Conservation (phyloP, 1,140 invertebrate genomes). For the Diorhabda sublineata region DNA sequence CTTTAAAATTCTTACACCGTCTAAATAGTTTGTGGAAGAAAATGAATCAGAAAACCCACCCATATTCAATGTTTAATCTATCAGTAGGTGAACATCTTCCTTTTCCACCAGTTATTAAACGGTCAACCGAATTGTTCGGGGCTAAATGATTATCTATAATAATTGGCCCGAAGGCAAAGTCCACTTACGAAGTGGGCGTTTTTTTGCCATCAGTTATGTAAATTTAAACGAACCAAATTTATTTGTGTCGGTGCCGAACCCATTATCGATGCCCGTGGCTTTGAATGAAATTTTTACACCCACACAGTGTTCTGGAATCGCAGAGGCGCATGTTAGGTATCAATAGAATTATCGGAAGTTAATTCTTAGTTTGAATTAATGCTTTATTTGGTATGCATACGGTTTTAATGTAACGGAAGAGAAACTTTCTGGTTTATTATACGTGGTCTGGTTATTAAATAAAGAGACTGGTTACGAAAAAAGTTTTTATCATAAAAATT, state of each 20-base stretch:
- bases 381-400: too few relatives aligned
- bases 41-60: not conserved
- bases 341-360: not conserved
- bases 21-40: not conserved
- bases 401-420: too few relatives aligned
- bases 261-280: not conserved
- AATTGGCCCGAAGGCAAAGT: not conserved
- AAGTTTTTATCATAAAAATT: too few relatives aligned
- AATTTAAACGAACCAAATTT: conserved; percentile 1
- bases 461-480: too few relatives aligned
- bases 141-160: not conserved
- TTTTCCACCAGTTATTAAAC: not conserved
- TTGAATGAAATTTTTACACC: not conserved
- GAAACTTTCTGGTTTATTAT: too few relatives aligned
- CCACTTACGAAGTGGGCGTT: not conserved
- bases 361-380: too few relatives aligned
- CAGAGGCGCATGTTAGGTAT: not conserved
- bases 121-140: not conserved
- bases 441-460: too few relatives aligned
- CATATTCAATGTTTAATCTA: not conserved
- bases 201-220: conserved; percentile 2
- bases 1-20: not conserved
- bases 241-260: not conserved
- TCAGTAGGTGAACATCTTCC: not conserved
- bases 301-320: not conserved